phyloP scores from a whole-genome alignment of 2,113 vertebrate genomes.

The Sclerurus mexicanus region DNA sequence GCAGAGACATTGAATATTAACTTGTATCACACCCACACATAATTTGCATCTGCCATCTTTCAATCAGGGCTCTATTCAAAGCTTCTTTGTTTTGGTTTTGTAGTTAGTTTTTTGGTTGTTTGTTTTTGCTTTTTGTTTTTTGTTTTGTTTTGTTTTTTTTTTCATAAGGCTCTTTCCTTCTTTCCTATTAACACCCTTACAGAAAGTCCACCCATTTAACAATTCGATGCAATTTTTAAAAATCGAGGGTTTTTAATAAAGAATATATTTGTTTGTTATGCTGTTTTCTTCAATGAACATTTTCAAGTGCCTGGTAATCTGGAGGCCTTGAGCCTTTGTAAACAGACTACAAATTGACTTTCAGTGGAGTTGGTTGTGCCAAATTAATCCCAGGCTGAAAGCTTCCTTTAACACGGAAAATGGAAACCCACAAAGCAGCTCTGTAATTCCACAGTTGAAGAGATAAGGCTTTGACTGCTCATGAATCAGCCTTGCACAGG shows the following conservation, averaged over 20 bases:
- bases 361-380: neutral
- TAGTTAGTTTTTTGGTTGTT: neutral
- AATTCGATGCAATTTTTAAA: neutral
- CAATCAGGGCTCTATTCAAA: slow-evolving; percentile 19
- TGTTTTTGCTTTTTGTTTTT: neutral
- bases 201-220: neutral
- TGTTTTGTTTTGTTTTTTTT: neutral
- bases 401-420: neutral
- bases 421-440: neutral
- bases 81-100: neutral
- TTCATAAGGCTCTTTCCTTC: neutral
- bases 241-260: neutral
- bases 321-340: neutral
- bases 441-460: neutral
- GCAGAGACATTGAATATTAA: slow-evolving; percentile 17
- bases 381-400: neutral
- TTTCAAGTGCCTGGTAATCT: neutral
- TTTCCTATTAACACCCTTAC: neutral
- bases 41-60: slow-evolving; percentile 34
- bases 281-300: neutral
- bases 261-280: neutral
- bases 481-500: neutral
- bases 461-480: neutral
- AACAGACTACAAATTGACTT: neutral
- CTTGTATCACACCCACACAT: slow-evolving; percentile 13